Conservation (phyloP, 2,888 invertebrate species). For the Ametastegia equiseti region DNA sequence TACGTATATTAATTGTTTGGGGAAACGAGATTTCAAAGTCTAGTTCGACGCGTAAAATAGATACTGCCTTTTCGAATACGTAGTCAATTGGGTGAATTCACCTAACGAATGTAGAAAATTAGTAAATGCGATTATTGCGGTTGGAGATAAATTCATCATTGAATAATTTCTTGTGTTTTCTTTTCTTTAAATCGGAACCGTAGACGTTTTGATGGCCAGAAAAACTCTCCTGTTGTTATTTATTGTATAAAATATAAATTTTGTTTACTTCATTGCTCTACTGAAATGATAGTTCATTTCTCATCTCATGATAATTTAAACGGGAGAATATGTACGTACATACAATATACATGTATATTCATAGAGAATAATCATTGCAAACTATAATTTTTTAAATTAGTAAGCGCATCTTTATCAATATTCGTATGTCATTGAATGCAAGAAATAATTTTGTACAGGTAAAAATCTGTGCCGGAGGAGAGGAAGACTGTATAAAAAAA, state of each 20-base stretch:
- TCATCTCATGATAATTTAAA: neutral
- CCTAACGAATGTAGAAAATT: neutral
- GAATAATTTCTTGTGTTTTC: no score
- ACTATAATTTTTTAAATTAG: slow-evolving; percentile 5
- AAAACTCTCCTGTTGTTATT: neutral
- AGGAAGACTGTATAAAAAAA: slow-evolving; percentile 31
- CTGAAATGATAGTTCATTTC: no score
- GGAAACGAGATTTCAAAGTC: neutral
- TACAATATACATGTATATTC: neutral
- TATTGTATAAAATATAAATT: neutral
- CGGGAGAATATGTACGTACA: neutral
- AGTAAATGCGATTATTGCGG: neutral
- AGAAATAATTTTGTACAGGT: slow-evolving; percentile 45
- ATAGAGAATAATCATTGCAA: neutral
- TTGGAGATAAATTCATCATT: neutral
- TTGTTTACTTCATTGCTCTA: neutral
- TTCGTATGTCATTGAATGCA: neutral
- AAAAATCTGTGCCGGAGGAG: slow-evolving; percentile 44
- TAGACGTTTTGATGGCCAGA: neutral
- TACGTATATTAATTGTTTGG: neutral
- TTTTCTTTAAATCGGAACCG: neutral
- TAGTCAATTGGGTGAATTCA: neutral
- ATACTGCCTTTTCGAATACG: neutral
- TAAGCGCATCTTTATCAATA: neutral
- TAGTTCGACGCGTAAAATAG: slow-evolving; percentile 7